phyloP scores from a whole-genome alignment of 2,797 vertebrate species.

The Melanotaenia parkinsoni region DNA sequence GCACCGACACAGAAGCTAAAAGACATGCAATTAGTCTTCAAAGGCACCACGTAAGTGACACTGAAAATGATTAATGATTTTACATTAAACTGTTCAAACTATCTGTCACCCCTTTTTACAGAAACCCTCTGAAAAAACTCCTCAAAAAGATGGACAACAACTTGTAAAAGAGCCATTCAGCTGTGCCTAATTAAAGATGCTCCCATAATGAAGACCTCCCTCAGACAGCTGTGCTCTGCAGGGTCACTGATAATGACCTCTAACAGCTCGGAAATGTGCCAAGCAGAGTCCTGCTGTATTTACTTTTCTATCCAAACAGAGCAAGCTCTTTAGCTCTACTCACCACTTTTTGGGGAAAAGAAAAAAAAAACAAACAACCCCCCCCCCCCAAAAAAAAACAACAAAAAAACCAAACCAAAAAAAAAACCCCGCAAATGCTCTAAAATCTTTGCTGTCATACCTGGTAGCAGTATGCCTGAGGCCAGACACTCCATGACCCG shows the following conservation, averaged over 20 bases:
- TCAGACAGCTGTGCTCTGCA: constrained; percentile 44
- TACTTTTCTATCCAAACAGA: constrained; percentile 15
- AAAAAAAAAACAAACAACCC: background rate
- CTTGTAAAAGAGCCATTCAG: constrained; percentile 30
- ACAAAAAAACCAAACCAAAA: too few relatives aligned
- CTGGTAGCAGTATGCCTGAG: constrained; percentile 96
- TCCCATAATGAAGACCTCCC: constrained; percentile 32
- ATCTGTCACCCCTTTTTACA: constrained; percentile 4
- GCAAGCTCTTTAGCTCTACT: background rate
- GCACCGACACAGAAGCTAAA: constrained; percentile 5
- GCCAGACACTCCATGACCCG: constrained; percentile 99
- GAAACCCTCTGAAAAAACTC: constrained; percentile 5
- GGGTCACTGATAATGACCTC: constrained; percentile 39
- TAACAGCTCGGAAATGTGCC: constrained; percentile 31
- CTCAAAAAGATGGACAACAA: background rate
- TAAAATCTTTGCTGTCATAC: constrained; percentile 72
- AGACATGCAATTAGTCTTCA: constrained; percentile 34
- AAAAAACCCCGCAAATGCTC: background rate
- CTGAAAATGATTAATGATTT: constrained; percentile 6
- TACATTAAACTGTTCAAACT: constrained; percentile 4
- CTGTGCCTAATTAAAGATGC: constrained; percentile 47
- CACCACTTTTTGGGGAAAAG: background rate
- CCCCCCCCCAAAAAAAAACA: too few relatives aligned
- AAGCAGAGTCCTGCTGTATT: background rate
- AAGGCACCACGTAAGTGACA: constrained; percentile 4